Conservation (phyloP, 2,888 invertebrate species). For the Synanthedon andrenaeformis region DNA sequence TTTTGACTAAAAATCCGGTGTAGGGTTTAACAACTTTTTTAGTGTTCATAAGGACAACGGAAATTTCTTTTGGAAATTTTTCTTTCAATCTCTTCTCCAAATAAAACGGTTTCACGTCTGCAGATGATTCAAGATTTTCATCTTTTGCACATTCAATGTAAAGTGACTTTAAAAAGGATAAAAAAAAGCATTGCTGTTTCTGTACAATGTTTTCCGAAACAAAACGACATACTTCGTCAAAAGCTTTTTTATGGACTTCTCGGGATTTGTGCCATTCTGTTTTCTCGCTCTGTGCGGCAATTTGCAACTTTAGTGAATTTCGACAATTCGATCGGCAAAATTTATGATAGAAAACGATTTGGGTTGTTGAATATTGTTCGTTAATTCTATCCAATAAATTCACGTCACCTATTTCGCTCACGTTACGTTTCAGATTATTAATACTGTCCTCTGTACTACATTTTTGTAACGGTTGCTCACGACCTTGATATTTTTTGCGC, state of each 20-base stretch:
- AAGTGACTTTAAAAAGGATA: background rate
- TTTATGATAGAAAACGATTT: background rate
- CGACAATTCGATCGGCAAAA: slow-evolving; percentile 1
- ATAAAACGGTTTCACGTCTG: background rate
- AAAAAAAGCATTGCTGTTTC: background rate
- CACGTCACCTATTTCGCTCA: background rate
- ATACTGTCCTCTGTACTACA: background rate
- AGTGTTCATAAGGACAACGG: background rate
- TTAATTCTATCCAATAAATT: background rate
- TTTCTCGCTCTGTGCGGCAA: background rate
- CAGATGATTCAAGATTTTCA: background rate
- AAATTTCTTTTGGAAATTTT: background rate
- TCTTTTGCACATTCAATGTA: background rate
- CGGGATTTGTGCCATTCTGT: slow-evolving; percentile 1
- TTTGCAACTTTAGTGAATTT: background rate
- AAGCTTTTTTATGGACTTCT: background rate
- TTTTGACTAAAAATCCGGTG: background rate
- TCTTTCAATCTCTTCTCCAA: background rate
- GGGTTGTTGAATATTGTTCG: background rate
- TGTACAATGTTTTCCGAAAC: background rate
- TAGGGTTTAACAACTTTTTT: slow-evolving; percentile 1
- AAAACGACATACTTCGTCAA: background rate
- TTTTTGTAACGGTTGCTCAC: background rate
- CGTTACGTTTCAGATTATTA: background rate
- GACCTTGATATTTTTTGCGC: slow-evolving; percentile 2